Conservation (phyloP, 2,113 vertebrate species). For the Fukomys damarensis region DNA sequence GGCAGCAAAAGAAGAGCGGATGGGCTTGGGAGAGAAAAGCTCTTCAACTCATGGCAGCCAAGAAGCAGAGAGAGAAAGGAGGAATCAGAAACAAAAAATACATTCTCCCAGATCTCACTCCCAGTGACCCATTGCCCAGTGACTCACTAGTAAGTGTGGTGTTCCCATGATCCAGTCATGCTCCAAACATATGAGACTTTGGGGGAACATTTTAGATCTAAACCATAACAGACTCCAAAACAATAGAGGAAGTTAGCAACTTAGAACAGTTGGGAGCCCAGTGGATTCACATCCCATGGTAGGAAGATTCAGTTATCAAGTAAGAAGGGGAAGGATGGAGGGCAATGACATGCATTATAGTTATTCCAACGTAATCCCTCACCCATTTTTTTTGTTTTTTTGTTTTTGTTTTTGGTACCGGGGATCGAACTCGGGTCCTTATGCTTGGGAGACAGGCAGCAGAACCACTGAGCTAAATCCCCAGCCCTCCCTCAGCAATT, state of each 20-base stretch:
- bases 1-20: not conserved
- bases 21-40: not conserved
- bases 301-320: not conserved
- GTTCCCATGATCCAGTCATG: not conserved
- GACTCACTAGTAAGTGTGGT: not conserved
- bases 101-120: not conserved
- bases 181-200: not conserved
- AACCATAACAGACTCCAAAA: not conserved
- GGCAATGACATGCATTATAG: not conserved
- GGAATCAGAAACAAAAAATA: not conserved
- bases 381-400: too few relatives aligned
- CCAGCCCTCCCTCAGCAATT: not conserved
- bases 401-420: too few relatives aligned
- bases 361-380: not conserved
- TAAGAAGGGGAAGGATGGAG: not conserved
- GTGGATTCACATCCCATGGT: not conserved
- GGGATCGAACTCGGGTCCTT: too few relatives aligned
- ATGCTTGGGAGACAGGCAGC: too few relatives aligned
- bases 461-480: too few relatives aligned
- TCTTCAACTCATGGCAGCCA: not conserved
- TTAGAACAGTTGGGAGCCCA: not conserved
- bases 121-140: not conserved
- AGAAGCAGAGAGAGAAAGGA: not conserved
- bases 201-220: not conserved
- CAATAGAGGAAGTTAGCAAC: not conserved